Evolutionary conservation across 1,140 invertebrate genomes (phyloP).

Genomic region (Drosophila obscura): DNA sequence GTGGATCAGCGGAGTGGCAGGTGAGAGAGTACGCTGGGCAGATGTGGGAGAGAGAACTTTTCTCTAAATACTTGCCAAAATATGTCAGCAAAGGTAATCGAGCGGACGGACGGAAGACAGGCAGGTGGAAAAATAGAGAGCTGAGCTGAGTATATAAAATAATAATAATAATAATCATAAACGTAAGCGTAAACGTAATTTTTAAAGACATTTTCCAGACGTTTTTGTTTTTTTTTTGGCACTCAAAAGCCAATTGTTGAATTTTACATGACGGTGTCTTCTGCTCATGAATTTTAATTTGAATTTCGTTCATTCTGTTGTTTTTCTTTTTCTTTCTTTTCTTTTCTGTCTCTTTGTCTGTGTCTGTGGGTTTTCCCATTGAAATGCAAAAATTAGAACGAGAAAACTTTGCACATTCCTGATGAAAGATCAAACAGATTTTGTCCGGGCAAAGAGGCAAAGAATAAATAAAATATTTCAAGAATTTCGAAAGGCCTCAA

Average conservation of each 20-base stretch:
- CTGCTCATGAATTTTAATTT: constrained; percentile 56
- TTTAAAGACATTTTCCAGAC: constrained; percentile 29
- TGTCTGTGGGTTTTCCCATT: too few species aligned
- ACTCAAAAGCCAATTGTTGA: constrained; percentile 6
- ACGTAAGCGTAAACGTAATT: constrained; percentile 45
- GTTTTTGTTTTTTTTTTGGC: background rate
- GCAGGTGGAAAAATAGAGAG: too few species aligned
- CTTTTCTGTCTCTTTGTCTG: too few species aligned
- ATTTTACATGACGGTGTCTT: constrained; percentile 14
- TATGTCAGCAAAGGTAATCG: constrained; percentile 44
- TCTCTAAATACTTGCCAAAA: constrained; percentile 54
- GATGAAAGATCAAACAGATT: background rate
- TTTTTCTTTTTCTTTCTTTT: too few species aligned
- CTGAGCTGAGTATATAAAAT: too few species aligned
- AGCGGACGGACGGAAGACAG: background rate
- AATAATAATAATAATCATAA: constrained; percentile 45
- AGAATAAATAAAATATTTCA: background rate
- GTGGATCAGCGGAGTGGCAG: too few species aligned
- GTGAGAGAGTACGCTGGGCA: background rate
- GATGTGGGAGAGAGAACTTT: constrained; percentile 21
- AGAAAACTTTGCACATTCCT: constrained; percentile 45
- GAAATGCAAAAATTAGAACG: background rate
- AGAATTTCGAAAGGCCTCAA: background rate
- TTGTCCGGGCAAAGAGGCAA: constrained; percentile 2
- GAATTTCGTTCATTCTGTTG: constrained; percentile 12